Percentiles rank a stretch among this genome's conserved stretches.
These are phyloP conservation scores for Nasonia giraulti DNA, from an alignment of 1,140 invertebrate genomes.

Conservation along the genomic window DNA sequence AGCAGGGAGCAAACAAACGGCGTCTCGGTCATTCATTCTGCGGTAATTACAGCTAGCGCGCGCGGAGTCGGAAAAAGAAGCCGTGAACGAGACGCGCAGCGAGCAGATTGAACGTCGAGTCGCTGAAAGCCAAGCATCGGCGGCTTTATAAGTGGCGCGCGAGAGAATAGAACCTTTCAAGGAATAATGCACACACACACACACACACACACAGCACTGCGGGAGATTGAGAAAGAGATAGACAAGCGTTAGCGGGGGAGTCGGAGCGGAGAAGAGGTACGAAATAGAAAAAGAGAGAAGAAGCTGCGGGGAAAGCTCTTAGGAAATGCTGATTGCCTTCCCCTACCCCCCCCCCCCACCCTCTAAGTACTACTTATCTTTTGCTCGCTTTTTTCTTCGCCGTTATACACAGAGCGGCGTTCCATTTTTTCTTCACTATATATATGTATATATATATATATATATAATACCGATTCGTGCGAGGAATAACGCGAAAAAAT, in stretches of 20 bases:
- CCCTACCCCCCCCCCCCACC: neutral
- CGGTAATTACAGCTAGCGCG: neutral
- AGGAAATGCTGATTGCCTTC: slow-evolving; percentile 51
- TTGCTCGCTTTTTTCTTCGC: slow-evolving; percentile 2
- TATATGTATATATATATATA: too few relatives aligned
- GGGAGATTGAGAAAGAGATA: slow-evolving; percentile 48
- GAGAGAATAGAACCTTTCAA: slow-evolving; percentile 50
- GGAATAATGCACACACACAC: slow-evolving; percentile 49
- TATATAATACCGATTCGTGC: too few relatives aligned
- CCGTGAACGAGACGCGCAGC: neutral
- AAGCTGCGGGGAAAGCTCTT: slow-evolving; percentile 33
- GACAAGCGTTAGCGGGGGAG: neutral
- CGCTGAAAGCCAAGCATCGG: slow-evolving; percentile 39
- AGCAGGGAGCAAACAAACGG: slow-evolving; percentile 17
- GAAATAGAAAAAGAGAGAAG: slow-evolving; percentile 11
- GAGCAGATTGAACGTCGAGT: slow-evolving; percentile 36
- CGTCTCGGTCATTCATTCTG: slow-evolving; percentile 33
- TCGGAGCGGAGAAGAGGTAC: neutral
- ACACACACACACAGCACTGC: slow-evolving; percentile 35
- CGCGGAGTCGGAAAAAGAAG: neutral
- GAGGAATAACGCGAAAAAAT: too few relatives aligned
- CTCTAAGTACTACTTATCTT: slow-evolving; percentile 27
- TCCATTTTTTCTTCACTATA: too few relatives aligned
- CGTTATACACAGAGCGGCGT: neutral
- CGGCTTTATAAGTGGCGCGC: slow-evolving; percentile 37